A percentile compares a stretch with the other conserved stretches of the same genome.
phyloP scores from a whole-genome alignment of 2,113 vertebrate genomes.

The Hyperopisus bebe region DNA sequence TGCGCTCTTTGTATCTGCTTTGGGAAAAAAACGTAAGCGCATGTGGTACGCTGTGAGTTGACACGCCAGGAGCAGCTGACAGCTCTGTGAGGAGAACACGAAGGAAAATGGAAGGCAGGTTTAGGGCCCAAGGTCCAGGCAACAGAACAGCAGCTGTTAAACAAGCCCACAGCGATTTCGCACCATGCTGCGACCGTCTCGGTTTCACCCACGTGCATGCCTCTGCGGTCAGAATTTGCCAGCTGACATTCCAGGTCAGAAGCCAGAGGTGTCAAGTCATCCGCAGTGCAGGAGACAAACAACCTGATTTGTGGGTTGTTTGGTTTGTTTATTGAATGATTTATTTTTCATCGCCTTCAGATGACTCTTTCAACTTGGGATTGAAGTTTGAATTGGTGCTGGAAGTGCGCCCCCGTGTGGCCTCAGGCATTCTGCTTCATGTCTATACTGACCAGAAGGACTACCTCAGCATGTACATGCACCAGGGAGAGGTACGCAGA shows the following conservation, averaged over 20 bases:
- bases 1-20: neutral
- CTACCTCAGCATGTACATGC: constrained; percentile 76
- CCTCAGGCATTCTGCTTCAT: constrained; percentile 77
- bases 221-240: constrained; percentile 4
- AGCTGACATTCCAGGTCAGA: constrained; percentile 18
- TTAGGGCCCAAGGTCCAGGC: constrained; percentile 16
- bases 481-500: constrained; percentile 69
- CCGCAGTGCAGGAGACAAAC: neutral
- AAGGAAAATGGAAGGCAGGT: neutral
- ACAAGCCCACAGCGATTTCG: constrained; percentile 32
- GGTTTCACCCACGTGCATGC: constrained; percentile 21
- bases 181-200: neutral
- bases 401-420: constrained; percentile 84
- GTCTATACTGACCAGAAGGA: constrained; percentile 65
- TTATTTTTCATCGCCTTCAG: constrained; percentile 50
- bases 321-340: neutral
- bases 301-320: neutral
- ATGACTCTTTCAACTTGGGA: constrained; percentile 78
- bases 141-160: constrained; percentile 38
- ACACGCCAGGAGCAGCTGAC: constrained; percentile 31
- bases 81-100: constrained; percentile 13
- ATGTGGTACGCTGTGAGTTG: neutral
- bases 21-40: neutral
- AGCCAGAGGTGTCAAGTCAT: neutral
- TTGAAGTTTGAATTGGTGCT: constrained; percentile 78